Evolutionary conservation across 2,797 vertebrate genomes (phyloP).

Genomic region (Anas acuta): DNA sequence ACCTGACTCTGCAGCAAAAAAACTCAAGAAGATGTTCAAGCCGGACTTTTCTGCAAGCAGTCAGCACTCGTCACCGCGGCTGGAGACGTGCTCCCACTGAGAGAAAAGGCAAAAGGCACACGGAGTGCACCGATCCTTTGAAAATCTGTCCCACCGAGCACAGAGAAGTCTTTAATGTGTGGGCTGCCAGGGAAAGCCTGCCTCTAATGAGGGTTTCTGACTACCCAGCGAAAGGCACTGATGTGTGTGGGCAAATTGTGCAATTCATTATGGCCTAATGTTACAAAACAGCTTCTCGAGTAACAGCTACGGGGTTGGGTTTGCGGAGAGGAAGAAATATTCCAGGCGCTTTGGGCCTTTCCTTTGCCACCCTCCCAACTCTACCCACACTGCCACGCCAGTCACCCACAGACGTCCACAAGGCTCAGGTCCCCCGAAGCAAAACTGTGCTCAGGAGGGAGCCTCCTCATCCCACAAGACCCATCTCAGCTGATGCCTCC

Average conservation of each 20-base stretch:
- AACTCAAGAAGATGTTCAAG: background rate
- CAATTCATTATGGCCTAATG: background rate
- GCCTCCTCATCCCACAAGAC: accelerated
- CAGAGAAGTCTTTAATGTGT: accelerated
- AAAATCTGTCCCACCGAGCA: background rate
- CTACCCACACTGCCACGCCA: accelerated
- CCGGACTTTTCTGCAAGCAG: background rate
- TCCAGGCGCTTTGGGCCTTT: background rate
- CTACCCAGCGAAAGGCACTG: background rate
- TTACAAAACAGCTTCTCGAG: background rate
- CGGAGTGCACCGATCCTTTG: accelerated
- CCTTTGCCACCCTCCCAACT: accelerated
- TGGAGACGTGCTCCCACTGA: background rate
- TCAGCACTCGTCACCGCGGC: accelerated
- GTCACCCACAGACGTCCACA: accelerated
- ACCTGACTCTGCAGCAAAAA: background rate
- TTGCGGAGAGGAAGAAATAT: background rate
- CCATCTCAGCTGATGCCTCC: background rate
- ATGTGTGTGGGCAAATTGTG: background rate
- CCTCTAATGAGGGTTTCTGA: background rate
- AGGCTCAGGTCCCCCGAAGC: accelerated
- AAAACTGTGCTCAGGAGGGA: background rate
- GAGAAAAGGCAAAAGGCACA: background rate
- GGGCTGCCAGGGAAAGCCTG: background rate
- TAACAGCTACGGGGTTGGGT: accelerated